phyloP scores from a whole-genome alignment of 1,140 invertebrate genomes.

The Adelges cooleyi region DNA sequence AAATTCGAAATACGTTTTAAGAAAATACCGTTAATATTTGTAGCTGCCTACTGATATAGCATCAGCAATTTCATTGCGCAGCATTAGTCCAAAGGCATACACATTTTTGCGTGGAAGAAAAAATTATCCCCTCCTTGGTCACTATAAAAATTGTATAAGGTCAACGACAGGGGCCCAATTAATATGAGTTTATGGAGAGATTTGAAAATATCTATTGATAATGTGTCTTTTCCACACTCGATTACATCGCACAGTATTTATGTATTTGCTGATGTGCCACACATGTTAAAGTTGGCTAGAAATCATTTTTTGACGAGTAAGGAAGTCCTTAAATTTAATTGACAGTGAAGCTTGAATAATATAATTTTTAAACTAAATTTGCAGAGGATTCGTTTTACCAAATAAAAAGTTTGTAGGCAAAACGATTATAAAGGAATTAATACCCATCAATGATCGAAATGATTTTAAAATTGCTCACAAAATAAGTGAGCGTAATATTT shows the following conservation, averaged over 20 bases:
- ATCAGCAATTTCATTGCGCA: conserved; percentile 1
- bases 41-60: too few species aligned
- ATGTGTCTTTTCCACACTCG: not conserved
- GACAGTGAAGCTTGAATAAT: not conserved
- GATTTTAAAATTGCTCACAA: not conserved
- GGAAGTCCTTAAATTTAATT: not conserved
- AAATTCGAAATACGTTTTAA: too few species aligned
- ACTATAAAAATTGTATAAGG: too few species aligned
- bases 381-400: not conserved
- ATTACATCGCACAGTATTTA: not conserved
- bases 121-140: not conserved
- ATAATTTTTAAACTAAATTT: not conserved
- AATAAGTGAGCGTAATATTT: not conserved
- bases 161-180: not conserved
- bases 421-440: not conserved
- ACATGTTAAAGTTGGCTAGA: not conserved
- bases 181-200: not conserved
- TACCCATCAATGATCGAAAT: not conserved
- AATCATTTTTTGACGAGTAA: not conserved
- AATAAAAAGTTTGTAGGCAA: not conserved
- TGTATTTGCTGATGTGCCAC: not conserved
- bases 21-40: too few species aligned
- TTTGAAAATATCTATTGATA: not conserved
- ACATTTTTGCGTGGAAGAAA: not conserved
- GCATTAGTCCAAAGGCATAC: not conserved